phyloP scores from a whole-genome alignment of 92 coral and sea anemone genomes.

The Pocillopora grandis region DNA sequence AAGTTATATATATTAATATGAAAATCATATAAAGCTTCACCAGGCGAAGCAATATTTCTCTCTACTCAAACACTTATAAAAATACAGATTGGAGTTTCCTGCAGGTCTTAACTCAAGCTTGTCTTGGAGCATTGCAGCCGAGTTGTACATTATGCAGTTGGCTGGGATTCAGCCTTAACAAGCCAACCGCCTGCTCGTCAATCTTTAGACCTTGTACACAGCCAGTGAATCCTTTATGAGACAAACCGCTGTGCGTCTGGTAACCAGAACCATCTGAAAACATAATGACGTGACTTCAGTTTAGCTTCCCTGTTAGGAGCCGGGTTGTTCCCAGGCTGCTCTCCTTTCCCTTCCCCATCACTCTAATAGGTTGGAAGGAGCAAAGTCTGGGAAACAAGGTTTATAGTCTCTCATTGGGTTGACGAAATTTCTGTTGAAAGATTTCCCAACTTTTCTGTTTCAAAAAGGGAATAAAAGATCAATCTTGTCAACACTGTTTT shows the following conservation, averaged over 20 bases:
- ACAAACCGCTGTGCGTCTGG: conserved; percentile 58
- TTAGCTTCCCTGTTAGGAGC: no score
- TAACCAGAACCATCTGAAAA: conserved; percentile 70
- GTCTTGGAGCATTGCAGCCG: conserved; percentile 61
- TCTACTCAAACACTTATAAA: background rate
- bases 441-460: no score
- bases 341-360: no score
- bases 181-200: conserved; percentile 59
- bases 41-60: background rate
- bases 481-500: no score
- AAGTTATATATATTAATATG: background rate
- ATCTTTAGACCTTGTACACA: conserved; percentile 78
- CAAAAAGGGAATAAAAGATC: no score
- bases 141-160: conserved; percentile 45
- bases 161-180: conserved; percentile 47
- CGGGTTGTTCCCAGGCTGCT: no score
- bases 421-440: no score
- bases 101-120: background rate
- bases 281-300: background rate
- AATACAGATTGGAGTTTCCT: background rate
- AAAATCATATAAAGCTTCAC: background rate
- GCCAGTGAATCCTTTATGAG: conserved; percentile 83
- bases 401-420: no score
- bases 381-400: no score
- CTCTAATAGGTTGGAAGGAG: no score